Conservation (phyloP, 2,888 invertebrate species). For the Clistopyga incitator region DNA sequence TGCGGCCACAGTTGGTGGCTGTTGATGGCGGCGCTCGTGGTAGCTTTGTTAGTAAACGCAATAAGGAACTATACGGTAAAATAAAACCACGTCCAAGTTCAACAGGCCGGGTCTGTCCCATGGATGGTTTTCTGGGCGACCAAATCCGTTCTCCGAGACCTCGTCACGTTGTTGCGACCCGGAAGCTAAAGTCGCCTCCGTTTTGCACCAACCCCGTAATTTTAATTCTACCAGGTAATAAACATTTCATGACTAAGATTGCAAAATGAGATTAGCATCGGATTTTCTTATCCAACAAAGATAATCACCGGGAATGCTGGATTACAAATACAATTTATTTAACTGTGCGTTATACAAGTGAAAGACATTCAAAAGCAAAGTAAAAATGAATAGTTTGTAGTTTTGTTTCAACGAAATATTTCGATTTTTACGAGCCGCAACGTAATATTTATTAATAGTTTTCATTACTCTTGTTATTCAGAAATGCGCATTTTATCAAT, state of each 20-base stretch:
- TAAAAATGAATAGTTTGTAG: no score
- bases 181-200: slow-evolving; percentile 2
- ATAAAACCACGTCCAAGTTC: slow-evolving; percentile 57
- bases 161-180: slow-evolving; percentile 8
- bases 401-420: no score
- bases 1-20: slow-evolving; percentile 18
- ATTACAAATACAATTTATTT: not conserved
- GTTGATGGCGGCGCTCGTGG: not conserved
- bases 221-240: slow-evolving; percentile 1
- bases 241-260: slow-evolving; percentile 5
- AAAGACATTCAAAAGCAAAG: no score
- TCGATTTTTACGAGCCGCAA: no score
- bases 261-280: not conserved
- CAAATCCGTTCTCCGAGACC: not conserved
- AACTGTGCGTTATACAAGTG: not conserved
- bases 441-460: no score
- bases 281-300: not conserved
- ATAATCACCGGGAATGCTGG: not conserved
- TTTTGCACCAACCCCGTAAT: not conserved
- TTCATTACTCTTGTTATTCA: no score
- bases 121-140: not conserved
- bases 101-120: slow-evolving; percentile 22
- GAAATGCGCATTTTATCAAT: no score
- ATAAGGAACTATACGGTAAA: slow-evolving; percentile 53
- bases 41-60: slow-evolving; percentile 31